These are phyloP conservation scores for Myotis findleyi DNA, from an alignment of 2,797 vertebrate species.

Conservation along the genomic window DNA sequence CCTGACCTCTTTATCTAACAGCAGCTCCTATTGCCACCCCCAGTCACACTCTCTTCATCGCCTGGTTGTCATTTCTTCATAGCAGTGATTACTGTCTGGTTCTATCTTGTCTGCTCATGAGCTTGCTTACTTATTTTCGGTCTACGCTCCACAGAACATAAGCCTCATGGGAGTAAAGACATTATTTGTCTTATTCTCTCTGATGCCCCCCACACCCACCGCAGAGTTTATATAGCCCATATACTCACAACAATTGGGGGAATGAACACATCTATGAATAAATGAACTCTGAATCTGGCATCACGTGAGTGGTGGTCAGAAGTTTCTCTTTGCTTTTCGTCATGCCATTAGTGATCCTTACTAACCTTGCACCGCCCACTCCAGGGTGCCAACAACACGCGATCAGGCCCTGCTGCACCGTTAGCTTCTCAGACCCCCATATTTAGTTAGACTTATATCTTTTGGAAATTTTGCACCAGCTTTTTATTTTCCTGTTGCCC, in stretches of 20 bases:
- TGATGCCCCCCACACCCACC: background rate
- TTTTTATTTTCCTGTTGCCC: background rate
- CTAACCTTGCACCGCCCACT: fast-evolving
- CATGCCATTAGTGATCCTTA: background rate
- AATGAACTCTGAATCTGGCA: background rate
- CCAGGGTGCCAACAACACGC: fast-evolving
- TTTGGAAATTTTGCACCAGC: background rate
- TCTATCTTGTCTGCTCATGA: background rate
- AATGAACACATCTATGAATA: background rate
- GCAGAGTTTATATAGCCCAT: background rate
- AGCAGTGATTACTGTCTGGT: background rate
- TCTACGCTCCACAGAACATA: background rate
- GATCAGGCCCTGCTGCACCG: fast-evolving
- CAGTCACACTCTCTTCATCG: background rate
- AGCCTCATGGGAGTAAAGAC: background rate
- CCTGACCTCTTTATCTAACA: background rate
- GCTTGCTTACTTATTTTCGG: background rate
- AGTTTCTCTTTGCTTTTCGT: background rate
- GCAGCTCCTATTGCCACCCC: background rate
- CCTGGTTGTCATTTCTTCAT: background rate
- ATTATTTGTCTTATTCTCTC: background rate
- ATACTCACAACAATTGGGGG: background rate
- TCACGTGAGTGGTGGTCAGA: background rate
- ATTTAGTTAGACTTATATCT: background rate
- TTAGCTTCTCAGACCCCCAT: background rate